These are phyloP conservation scores for Lithophane leautieri DNA, from an alignment of 2,888 invertebrate genomes.

Conservation along the genomic window DNA sequence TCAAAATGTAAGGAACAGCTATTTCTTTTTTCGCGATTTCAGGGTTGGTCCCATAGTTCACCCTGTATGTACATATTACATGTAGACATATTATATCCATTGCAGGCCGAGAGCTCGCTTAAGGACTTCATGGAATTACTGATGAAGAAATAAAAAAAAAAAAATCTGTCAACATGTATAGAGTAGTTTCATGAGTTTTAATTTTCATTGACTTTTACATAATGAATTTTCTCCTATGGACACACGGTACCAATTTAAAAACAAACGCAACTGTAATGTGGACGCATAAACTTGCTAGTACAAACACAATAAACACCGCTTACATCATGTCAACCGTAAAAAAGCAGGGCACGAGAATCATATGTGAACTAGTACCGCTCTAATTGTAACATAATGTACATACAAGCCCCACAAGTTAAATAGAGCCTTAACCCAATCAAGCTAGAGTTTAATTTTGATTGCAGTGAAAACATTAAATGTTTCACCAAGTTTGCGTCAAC, in stretches of 20 bases:
- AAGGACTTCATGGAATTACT: too few relatives aligned
- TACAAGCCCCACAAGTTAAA: conserved; percentile 13
- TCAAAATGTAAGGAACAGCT: too few relatives aligned
- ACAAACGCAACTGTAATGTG: conserved; percentile 12
- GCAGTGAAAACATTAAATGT: conserved; percentile 41
- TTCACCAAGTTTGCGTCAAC: conserved; percentile 64
- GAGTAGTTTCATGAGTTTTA: neutral
- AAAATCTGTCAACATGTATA: neutral
- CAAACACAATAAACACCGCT: conserved; percentile 40
- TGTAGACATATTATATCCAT: too few relatives aligned
- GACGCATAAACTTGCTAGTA: conserved; percentile 31
- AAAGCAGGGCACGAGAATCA: conserved; percentile 66
- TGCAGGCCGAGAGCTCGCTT: too few relatives aligned
- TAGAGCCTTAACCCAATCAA: neutral
- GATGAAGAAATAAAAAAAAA: too few relatives aligned
- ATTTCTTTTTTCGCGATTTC: too few relatives aligned
- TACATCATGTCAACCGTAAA: conserved; percentile 65
- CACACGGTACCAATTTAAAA: conserved; percentile 17
- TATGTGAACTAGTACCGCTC: conserved; percentile 47
- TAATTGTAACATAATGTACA: conserved; percentile 59
- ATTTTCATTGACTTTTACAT: neutral
- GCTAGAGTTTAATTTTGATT: conserved; percentile 48
- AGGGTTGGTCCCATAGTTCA: too few relatives aligned
- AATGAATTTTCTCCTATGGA: neutral
- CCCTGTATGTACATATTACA: too few relatives aligned